Base-by-base conservation (phyloP, 1,140 invertebrate species). In the Idris sp. region DNA sequence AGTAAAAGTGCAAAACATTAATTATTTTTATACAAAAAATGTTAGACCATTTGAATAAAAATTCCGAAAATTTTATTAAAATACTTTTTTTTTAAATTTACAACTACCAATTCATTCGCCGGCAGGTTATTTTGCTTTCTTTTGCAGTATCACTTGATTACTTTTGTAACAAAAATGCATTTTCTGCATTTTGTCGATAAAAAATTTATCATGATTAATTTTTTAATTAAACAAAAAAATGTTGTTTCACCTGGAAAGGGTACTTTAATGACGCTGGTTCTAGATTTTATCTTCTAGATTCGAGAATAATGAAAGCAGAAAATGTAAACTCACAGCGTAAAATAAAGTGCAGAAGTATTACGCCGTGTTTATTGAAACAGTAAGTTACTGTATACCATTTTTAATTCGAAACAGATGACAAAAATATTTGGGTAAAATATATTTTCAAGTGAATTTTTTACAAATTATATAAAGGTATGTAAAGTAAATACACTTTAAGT, bases 341-440 rank as follows among this genome's bases (percentile, higher is more conserved):
- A 61, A 49, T 40, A 54, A 49, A 48, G 22, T 14, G 15, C 25
- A 43, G 22, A 31, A 51, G 43, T 40, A 61, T 49, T 48, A 26
- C 54, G 40, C 28, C 7, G 15, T 30, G 40, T 43, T 44, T 35
- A 58, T 58, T 58, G 54, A 44, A 44, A 58, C n/a, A 58, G 28
- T 58, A 31, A 56, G 38, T 56, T 26, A 56, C 26, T 11, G 51
- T 43, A 43, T 56, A 43, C 11, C 38, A 22, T 56, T 31, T 56
- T 56, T 18, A 41, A 43, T 54, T 53, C 25, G n/a, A 28, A 38
- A 38, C 0, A 26, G 14, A 11, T 35, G 16, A 15, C 19, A 26
- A 18, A 31, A 19, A 11, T 43, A 28, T 10, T 14, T 43, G 10
- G 15, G 10, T 33, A 43, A 56, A 38, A 31, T 33, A 53, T n/a